Conservation (phyloP, 2,888 invertebrate species). For the Aquatica leii region DNA sequence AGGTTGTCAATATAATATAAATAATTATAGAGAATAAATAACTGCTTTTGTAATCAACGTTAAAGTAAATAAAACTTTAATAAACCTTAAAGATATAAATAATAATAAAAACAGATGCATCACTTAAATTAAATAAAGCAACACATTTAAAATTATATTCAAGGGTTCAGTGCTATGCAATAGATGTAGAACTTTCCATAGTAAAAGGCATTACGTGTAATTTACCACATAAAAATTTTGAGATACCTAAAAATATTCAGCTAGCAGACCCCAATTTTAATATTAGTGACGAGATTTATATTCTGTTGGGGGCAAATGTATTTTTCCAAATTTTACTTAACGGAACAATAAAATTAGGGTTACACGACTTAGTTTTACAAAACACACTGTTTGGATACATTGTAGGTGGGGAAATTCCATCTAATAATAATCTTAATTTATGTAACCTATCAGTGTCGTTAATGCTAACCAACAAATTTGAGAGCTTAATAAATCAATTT, state of each 20-base stretch:
- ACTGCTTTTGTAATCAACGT: too few species aligned
- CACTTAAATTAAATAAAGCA: too few species aligned
- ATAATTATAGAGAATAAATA: too few species aligned
- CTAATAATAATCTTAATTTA: background rate
- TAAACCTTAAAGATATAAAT: too few species aligned
- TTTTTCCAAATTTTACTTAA: conserved; percentile 7
- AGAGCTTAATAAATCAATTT: conserved; percentile 7
- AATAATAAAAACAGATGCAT: too few species aligned
- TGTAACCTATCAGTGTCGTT: conserved; percentile 4
- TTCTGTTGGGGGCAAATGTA: conserved; percentile 10
- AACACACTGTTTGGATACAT: conserved; percentile 16
- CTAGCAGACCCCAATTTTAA: conserved; percentile 8
- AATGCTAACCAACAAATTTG: background rate
- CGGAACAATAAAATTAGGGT: conserved; percentile 13
- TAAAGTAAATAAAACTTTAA: too few species aligned
- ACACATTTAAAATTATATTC: too few species aligned
- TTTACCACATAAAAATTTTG: conserved; percentile 1
- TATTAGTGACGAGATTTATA: background rate
- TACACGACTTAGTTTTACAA: conserved; percentile 1
- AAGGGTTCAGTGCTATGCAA: background rate
- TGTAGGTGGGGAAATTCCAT: conserved; percentile 2
- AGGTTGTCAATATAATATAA: too few species aligned
- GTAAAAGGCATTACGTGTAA: background rate
- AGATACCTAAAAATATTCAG: conserved; percentile 9
- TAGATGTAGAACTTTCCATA: conserved; percentile 1